A percentile compares a stretch with the other conserved stretches of the same genome.
phyloP scores from a whole-genome alignment of 2,888 invertebrate species.

The Sylvicola cinctus region DNA sequence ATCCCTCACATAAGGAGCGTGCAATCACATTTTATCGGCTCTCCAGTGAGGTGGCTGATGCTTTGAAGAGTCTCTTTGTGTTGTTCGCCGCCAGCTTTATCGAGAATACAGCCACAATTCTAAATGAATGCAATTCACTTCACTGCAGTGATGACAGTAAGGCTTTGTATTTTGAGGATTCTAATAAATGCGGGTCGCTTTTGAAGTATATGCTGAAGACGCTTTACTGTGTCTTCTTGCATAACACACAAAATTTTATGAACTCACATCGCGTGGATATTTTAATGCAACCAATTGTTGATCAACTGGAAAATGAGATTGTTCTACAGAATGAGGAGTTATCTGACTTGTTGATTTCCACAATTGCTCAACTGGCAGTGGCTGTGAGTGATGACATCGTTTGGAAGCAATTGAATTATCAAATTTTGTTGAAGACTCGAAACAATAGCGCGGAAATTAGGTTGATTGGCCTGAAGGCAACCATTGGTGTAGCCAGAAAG shows the following conservation, averaged over 20 bases:
- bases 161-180: conserved; percentile 28
- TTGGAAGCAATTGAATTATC: conserved; percentile 81
- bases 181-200: conserved; percentile 36
- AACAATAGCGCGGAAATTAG: conserved; percentile 54
- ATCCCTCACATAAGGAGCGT: conserved; percentile 34
- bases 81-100: conserved; percentile 77
- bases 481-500: conserved; percentile 61
- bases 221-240: conserved; percentile 53
- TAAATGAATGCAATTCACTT: conserved; percentile 41
- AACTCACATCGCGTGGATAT: conserved; percentile 69
- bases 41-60: conserved; percentile 56
- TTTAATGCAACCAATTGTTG: conserved; percentile 69
- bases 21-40: conserved; percentile 67
- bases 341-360: conserved; percentile 45
- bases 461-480: conserved; percentile 44
- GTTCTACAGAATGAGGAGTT: conserved; percentile 39
- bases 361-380: conserved; percentile 63
- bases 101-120: conserved; percentile 54
- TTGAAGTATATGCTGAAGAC: conserved; percentile 55
- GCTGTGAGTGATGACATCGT: conserved; percentile 67
- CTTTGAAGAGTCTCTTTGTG: conserved; percentile 69
- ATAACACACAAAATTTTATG: conserved; percentile 67
- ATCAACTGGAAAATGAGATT: conserved; percentile 60
- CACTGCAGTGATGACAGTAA: conserved; percentile 21
- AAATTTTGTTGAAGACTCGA: conserved; percentile 71